Conservation (phyloP, 2,113 vertebrate genomes). For the Vimba vimba region DNA sequence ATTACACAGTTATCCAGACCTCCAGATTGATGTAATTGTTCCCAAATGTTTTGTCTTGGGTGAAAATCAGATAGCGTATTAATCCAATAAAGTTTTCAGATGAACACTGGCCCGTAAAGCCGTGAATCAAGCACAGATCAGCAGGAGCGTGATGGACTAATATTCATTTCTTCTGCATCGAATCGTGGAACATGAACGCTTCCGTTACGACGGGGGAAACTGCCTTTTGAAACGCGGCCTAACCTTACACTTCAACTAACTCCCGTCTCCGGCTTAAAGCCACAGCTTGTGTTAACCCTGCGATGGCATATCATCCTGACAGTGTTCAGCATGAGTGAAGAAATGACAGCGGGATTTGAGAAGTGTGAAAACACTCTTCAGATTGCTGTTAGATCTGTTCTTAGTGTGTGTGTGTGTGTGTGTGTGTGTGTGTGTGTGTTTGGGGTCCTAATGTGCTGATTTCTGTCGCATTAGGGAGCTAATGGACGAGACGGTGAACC, state of each 20-base stretch:
- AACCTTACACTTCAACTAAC: conserved; percentile 52
- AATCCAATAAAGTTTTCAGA: conserved; percentile 3
- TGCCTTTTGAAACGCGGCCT: conserved; percentile 66
- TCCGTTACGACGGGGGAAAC: conserved; percentile 67
- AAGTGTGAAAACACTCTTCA: conserved; percentile 19
- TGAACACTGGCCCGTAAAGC: not conserved
- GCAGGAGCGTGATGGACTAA: not conserved
- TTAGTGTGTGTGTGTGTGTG: not conserved
- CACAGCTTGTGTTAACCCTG: no score
- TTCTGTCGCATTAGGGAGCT: conserved; percentile 75
- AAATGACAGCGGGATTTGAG: not conserved
- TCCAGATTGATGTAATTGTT: conserved; percentile 30
- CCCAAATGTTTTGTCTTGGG: conserved; percentile 2
- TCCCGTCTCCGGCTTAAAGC: not conserved
- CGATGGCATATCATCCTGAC: no score
- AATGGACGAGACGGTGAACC: conserved; percentile 79
- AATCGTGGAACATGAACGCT: not conserved
- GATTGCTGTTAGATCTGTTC: not conserved
- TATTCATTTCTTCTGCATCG: not conserved
- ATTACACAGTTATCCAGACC: not conserved
- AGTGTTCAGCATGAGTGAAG: not conserved
- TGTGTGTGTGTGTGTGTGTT: not conserved
- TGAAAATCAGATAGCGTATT: conserved; percentile 23
- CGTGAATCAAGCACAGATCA: not conserved
- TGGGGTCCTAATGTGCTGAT: not conserved